Conservation (phyloP, 2,797 vertebrate species). For the Adrianichthys oophorus region DNA sequence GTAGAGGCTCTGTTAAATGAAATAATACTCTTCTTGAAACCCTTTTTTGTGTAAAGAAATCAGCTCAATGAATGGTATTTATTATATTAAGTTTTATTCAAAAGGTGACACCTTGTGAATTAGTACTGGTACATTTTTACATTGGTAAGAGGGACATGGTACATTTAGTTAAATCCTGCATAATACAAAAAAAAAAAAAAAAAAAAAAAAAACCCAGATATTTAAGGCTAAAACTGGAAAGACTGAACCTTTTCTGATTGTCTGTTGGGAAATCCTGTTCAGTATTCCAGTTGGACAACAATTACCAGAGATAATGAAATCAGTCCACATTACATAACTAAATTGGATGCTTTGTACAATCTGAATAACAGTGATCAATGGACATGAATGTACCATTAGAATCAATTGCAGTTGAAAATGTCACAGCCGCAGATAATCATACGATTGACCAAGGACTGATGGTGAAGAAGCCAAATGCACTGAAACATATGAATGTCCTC, state of each 20-base stretch:
- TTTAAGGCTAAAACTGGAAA: slow-evolving; percentile 30
- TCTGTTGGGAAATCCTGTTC: slow-evolving; percentile 35
- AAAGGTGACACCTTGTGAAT: background rate
- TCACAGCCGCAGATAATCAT: slow-evolving; percentile 70
- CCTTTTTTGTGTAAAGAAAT: no score
- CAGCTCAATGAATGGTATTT: no score
- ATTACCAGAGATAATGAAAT: slow-evolving; percentile 61
- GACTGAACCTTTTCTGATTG: slow-evolving; percentile 51
- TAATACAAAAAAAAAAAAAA: slow-evolving; percentile 25
- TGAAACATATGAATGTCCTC: slow-evolving; percentile 66
- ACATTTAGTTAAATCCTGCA: slow-evolving; percentile 26
- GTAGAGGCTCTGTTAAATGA: no score
- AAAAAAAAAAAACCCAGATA: slow-evolving; percentile 31
- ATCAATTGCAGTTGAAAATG: slow-evolving; percentile 71
- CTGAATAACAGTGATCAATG: slow-evolving; percentile 59
- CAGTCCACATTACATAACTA: slow-evolving; percentile 48
- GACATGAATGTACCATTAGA: slow-evolving; percentile 57
- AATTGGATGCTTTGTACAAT: slow-evolving; percentile 51
- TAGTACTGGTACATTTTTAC: background rate
- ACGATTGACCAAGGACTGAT: slow-evolving; percentile 55
- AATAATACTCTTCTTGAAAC: no score
- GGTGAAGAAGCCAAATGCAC: slow-evolving; percentile 54
- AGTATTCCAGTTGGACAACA: slow-evolving; percentile 48
- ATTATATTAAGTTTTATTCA: no score
- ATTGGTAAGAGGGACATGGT: slow-evolving; percentile 19